These are phyloP conservation scores for Probosciger aterrimus DNA, from an alignment of 2,113 vertebrate genomes.

Conservation along the genomic window DNA sequence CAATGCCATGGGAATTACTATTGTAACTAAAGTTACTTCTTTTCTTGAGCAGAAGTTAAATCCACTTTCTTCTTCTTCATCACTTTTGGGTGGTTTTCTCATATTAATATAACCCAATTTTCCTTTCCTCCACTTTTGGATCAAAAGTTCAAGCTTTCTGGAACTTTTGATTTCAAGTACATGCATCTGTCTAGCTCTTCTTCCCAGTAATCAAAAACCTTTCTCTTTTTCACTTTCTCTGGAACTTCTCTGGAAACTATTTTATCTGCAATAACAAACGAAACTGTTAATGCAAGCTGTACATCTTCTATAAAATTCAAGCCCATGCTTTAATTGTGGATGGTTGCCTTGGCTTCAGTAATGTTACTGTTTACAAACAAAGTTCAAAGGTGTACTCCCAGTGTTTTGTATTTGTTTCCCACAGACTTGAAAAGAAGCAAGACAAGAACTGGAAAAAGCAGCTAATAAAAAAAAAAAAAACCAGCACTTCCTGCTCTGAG, in stretches of 20 bases:
- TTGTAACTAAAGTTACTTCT: not conserved
- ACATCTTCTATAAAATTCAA: not conserved
- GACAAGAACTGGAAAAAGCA: not conserved
- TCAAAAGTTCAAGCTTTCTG: not conserved
- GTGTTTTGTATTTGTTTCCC: not conserved
- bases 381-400: not conserved
- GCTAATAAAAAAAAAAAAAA: not conserved
- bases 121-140: not conserved
- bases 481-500: not conserved
- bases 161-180: not conserved
- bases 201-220: not conserved
- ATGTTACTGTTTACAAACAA: not conserved
- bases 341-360: not conserved
- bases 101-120: not conserved
- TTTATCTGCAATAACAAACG: not conserved
- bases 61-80: not conserved
- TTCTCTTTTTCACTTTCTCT: not conserved
- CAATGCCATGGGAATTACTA: not conserved
- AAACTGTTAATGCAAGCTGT: not conserved
- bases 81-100: not conserved
- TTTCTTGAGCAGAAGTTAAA: not conserved
- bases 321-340: not conserved
- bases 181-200: not conserved
- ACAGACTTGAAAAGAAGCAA: not conserved
- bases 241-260: not conserved